Evolutionary conservation across 2,113 vertebrate genomes (phyloP).

Genomic region (Gymnocephalus cernua): DNA sequence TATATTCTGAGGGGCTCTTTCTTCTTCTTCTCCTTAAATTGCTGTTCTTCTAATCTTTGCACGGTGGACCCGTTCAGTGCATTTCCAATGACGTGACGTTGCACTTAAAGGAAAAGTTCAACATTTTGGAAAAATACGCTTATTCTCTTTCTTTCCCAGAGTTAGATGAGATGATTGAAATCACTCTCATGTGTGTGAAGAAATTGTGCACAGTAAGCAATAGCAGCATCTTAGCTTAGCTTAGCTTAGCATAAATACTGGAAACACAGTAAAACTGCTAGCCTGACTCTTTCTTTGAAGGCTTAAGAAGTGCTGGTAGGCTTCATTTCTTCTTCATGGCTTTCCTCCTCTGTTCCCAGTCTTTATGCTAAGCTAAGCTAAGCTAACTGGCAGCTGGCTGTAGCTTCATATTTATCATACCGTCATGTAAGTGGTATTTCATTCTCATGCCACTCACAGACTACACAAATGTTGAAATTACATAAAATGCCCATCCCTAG

Average conservation of each 20-base stretch:
- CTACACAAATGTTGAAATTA: no score
- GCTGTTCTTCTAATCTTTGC: constrained; percentile 3
- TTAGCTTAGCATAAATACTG: background rate
- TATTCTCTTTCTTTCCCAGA: background rate
- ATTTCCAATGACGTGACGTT: background rate
- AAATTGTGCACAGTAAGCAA: background rate
- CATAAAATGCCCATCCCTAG: no score
- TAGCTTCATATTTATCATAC: background rate
- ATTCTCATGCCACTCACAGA: background rate
- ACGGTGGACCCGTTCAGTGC: background rate
- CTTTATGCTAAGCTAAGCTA: constrained; percentile 12
- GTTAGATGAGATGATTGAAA: background rate
- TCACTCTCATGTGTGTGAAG: background rate
- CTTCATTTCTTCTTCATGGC: background rate
- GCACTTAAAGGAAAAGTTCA: background rate
- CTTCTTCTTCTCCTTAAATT: background rate
- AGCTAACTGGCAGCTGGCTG: background rate
- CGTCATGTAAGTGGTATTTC: background rate
- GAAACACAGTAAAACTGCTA: background rate
- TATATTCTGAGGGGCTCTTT: constrained; percentile 68
- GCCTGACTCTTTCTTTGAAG: background rate
- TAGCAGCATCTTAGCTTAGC: background rate
- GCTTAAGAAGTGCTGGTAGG: background rate
- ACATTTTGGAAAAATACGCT: background rate
- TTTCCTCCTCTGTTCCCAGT: background rate